Evolutionary conservation across 1,140 invertebrate species (phyloP).

Genomic region (Lepidotrigona ventralis): DNA sequence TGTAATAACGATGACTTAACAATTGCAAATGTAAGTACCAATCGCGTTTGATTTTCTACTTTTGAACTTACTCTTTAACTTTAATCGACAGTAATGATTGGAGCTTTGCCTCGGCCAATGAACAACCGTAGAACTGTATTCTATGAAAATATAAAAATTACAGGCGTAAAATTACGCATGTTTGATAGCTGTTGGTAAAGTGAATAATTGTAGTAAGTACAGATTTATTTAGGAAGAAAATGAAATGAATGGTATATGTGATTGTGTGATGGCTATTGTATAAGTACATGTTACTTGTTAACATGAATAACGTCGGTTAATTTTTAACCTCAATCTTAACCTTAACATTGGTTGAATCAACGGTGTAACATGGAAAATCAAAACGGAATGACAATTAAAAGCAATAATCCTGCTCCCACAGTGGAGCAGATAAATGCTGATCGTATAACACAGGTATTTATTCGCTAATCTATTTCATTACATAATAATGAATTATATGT

Average conservation of each 20-base stretch:
- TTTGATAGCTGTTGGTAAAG: neutral
- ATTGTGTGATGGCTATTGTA: neutral
- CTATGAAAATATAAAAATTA: neutral
- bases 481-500: neutral
- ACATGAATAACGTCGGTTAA: neutral
- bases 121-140: neutral
- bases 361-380: constrained; percentile 68
- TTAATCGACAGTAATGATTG: neutral
- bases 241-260: neutral
- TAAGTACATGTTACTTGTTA: neutral
- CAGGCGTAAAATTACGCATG: neutral
- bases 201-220: neutral
- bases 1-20: neutral
- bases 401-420: constrained; percentile 85
- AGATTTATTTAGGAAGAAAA: neutral
- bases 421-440: constrained; percentile 92
- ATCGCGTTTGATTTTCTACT: neutral
- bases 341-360: neutral
- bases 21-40: neutral
- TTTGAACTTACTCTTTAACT: neutral
- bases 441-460: constrained; percentile 87
- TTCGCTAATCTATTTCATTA: neutral
- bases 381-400: constrained; percentile 71
- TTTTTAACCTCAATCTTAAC: neutral
- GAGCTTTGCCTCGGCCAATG: neutral